Conservation (phyloP, 1,140 invertebrate species). For the Bombus soroeensis region DNA sequence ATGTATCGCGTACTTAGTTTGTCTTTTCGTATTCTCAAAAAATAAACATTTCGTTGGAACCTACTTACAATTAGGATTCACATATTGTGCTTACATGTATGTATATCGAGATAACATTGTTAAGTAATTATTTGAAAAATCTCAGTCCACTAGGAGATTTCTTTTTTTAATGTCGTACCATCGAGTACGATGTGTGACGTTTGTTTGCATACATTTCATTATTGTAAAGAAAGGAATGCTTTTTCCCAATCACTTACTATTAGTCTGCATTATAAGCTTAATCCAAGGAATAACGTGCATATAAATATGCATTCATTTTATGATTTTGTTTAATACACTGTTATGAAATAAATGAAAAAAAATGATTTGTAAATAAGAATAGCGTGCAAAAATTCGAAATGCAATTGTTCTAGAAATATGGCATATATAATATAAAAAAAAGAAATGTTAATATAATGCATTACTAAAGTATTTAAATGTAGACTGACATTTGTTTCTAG, state of each 20-base stretch:
- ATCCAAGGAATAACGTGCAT: neutral
- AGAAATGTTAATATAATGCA: conserved; percentile 60
- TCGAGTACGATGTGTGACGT: neutral
- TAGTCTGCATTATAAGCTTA: neutral
- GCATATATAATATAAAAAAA: conserved; percentile 39
- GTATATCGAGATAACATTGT: conserved; percentile 2
- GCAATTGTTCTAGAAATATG: conserved; percentile 32
- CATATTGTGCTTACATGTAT: conserved; percentile 17
- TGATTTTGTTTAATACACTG: neutral
- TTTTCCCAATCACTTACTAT: conserved; percentile 24
- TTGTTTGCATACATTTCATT: conserved; percentile 25
- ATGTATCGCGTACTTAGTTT: neutral
- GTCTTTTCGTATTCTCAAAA: neutral
- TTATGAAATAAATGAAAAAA: conserved; percentile 2
- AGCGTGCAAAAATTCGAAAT: conserved; percentile 28
- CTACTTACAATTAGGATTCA: conserved; percentile 19
- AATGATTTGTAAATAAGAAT: conserved; percentile 40
- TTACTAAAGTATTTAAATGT: conserved; percentile 59
- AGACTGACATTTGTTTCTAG: conserved; percentile 56
- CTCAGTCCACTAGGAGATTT: neutral
- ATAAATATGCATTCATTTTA: neutral
- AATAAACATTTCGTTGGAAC: conserved; percentile 29
- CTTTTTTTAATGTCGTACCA: conserved; percentile 14
- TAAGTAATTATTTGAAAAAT: conserved; percentile 20
- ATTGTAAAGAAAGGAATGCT: neutral